Percentiles rank a stretch among this genome's conserved stretches.
These are phyloP conservation scores for Chaetodon trifascialis DNA, from an alignment of 2,113 vertebrate genomes.

Conservation along the genomic window DNA sequence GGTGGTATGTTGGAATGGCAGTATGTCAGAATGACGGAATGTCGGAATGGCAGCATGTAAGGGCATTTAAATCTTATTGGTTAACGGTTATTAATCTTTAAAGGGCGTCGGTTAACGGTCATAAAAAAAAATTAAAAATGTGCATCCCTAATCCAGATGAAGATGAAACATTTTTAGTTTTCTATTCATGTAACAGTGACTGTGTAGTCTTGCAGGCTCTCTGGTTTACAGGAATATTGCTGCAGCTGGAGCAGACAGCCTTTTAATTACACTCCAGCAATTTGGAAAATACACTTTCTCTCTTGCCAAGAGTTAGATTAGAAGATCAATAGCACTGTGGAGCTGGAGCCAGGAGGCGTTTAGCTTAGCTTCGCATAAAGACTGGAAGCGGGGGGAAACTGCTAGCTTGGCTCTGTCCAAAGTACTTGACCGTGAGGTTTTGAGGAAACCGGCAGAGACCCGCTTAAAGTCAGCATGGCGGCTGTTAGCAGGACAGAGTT, in stretches of 20 bases:
- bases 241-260: neutral
- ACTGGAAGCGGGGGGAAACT: neutral
- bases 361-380: neutral
- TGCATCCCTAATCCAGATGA: too few relatives aligned
- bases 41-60: too few relatives aligned
- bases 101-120: too few relatives aligned
- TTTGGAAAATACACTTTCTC: neutral
- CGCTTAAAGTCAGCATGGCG: neutral
- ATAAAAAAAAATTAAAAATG: too few relatives aligned
- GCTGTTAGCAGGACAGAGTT: too few relatives aligned
- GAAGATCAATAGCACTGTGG: neutral
- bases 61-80: too few relatives aligned
- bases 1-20: too few relatives aligned
- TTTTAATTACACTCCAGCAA: constrained; percentile 2
- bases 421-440: neutral
- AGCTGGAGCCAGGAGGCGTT: constrained; percentile 11
- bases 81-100: too few relatives aligned
- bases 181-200: neutral
- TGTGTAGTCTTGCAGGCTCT: neutral
- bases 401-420: constrained; percentile 7
- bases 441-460: neutral
- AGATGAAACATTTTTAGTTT: neutral
- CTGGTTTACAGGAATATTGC: neutral
- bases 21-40: too few relatives aligned
- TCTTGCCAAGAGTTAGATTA: neutral